Percentiles rank a stretch among this genome's conserved stretches.
Evolutionary conservation across 2,797 vertebrate species (phyloP).

Genomic region (Argya squamiceps): DNA sequence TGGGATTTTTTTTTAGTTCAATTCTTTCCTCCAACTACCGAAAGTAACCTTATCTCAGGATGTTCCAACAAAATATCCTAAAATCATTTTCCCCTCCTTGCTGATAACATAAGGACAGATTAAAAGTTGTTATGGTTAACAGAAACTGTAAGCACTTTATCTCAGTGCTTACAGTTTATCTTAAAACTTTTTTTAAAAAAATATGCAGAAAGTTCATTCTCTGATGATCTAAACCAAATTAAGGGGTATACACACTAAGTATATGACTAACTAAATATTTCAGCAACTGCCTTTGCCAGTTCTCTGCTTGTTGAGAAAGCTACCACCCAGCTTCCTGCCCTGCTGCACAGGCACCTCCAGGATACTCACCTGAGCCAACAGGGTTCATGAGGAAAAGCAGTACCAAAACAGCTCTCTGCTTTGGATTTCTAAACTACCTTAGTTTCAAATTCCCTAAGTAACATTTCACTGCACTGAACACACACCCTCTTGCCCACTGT

Average conservation of each 20-base stretch:
- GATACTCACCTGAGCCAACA: background rate
- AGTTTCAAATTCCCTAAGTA: background rate
- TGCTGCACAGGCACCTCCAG: background rate
- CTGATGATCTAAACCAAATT: background rate
- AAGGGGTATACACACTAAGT: background rate
- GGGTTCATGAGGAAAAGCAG: background rate
- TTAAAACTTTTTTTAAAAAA: background rate
- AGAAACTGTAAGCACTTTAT: background rate
- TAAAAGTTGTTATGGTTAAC: background rate
- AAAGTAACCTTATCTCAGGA: background rate
- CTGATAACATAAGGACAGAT: background rate
- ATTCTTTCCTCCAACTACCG: background rate
- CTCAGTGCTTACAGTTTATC: too few relatives aligned
- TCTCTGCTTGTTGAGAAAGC: background rate
- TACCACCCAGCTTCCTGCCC: accelerated
- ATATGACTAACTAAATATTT: background rate
- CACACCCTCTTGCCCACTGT: too few relatives aligned
- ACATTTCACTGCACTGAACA: background rate
- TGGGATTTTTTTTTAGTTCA: background rate
- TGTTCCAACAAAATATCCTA: background rate
- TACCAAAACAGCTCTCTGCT: background rate
- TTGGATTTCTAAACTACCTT: background rate
- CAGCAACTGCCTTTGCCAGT: background rate
- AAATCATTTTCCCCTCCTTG: background rate
- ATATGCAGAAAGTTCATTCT: background rate